Percentiles rank a stretch among this genome's conserved stretches.
These are phyloP conservation scores for Stenodema calcarata DNA, from an alignment of 2,888 invertebrate genomes.

Conservation along the genomic window DNA sequence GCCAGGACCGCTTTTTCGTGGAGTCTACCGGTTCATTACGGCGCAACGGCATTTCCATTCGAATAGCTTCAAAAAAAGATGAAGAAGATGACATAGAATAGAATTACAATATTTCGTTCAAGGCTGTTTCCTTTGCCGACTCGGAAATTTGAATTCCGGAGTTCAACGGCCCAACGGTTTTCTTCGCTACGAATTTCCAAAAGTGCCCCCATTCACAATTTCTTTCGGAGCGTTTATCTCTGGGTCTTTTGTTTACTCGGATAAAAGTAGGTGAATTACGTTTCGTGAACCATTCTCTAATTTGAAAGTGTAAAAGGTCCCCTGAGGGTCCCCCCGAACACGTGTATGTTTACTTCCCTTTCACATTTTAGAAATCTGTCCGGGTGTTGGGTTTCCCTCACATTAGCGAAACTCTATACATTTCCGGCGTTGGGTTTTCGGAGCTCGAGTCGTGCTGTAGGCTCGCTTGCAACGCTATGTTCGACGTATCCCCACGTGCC, in stretches of 20 bases:
- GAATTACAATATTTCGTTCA: no score
- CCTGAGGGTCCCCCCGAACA: not conserved
- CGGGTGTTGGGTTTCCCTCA: conserved; percentile 10
- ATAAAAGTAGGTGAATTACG: conserved; percentile 12
- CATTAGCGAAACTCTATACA: not conserved
- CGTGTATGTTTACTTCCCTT: conserved; percentile 7
- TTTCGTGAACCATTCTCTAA: conserved; percentile 17
- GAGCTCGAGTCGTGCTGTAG: not conserved
- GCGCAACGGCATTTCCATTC: no score
- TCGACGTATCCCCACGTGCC: not conserved
- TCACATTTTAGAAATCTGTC: conserved; percentile 29
- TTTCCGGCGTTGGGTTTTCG: not conserved
- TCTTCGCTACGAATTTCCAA: not conserved
- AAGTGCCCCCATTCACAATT: not conserved
- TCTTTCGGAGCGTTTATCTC: not conserved
- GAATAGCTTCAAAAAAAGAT: no score
- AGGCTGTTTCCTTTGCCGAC: not conserved
- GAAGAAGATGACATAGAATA: no score
- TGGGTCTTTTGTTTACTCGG: not conserved
- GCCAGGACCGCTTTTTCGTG: no score
- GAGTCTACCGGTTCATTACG: no score
- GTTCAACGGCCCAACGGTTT: not conserved
- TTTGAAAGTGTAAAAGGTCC: conserved; percentile 27
- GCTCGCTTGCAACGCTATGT: not conserved
- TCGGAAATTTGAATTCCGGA: not conserved